Evolutionary conservation across 2,888 invertebrate genomes (phyloP).

Genomic region (Brachypterus glaber): DNA sequence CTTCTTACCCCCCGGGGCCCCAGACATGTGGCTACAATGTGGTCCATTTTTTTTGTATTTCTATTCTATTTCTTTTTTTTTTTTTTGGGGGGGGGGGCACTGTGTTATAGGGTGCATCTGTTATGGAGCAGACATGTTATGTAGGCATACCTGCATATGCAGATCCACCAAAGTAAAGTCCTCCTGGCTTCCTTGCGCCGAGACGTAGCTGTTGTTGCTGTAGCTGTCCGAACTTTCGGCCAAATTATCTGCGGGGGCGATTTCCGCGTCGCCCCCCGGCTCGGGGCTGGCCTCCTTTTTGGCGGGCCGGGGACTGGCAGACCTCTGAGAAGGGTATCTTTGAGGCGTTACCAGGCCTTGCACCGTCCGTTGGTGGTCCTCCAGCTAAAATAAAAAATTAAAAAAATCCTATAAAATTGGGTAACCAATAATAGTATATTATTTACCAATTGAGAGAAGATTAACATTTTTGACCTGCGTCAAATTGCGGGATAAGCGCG

Average conservation of each 20-base stretch:
- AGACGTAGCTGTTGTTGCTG: slow-evolving; percentile 78
- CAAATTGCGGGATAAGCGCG: too few relatives aligned
- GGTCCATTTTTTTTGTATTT: too few relatives aligned
- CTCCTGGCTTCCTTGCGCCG: slow-evolving; percentile 87
- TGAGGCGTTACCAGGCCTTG: slow-evolving; percentile 39
- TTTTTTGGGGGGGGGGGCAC: too few relatives aligned
- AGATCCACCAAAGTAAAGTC: slow-evolving; percentile 86
- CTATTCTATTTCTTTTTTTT: too few relatives aligned
- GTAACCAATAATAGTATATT: too few relatives aligned
- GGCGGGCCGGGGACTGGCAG: slow-evolving; percentile 23
- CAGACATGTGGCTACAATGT: too few relatives aligned
- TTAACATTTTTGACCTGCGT: too few relatives aligned
- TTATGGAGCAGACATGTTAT: too few relatives aligned
- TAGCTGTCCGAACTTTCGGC: slow-evolving; percentile 64
- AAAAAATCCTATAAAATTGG: too few relatives aligned
- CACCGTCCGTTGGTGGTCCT: slow-evolving; percentile 31
- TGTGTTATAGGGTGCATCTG: too few relatives aligned
- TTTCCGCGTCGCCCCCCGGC: slow-evolving; percentile 16
- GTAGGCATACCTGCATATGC: slow-evolving; percentile 80
- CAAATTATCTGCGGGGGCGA: slow-evolving; percentile 23
- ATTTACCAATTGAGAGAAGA: too few relatives aligned
- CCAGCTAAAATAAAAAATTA: slow-evolving; percentile 21
- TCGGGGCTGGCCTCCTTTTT: slow-evolving; percentile 10
- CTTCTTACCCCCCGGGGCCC: too few relatives aligned
- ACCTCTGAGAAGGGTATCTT: slow-evolving; percentile 28